These are phyloP conservation scores for Strigops habroptila DNA, from an alignment of 2,113 vertebrate species.

Conservation along the genomic window DNA sequence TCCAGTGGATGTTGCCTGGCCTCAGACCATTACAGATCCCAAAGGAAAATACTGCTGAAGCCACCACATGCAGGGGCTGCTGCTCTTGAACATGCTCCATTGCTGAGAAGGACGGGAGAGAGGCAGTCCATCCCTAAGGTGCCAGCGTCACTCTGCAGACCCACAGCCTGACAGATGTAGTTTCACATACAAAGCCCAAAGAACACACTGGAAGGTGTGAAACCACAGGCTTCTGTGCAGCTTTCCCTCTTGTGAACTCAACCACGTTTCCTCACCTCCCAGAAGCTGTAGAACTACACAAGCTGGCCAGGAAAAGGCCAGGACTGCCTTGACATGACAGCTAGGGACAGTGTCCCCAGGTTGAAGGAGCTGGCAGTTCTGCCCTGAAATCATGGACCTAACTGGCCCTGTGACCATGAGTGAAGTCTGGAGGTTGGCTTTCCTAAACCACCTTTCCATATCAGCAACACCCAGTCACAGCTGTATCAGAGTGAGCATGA, in stretches of 20 bases:
- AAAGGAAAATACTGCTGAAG: background rate
- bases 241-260: background rate
- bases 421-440: background rate
- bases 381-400: background rate
- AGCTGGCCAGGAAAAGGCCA: background rate
- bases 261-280: fast-evolving
- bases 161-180: background rate
- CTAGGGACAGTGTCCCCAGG: fast-evolving
- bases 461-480: background rate
- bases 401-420: background rate
- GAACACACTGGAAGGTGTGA: background rate
- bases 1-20: background rate
- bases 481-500: background rate
- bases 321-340: background rate
- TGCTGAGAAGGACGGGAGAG: background rate
- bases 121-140: background rate
- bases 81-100: background rate
- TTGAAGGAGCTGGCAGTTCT: background rate
- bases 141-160: fast-evolving
- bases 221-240: background rate
- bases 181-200: background rate
- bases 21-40: background rate
- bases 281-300: background rate
- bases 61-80: background rate
- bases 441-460: background rate